Evolutionary conservation across 1,140 invertebrate genomes (phyloP), one percentile per base, ranked within the genome.

Genomic region (Chironomus tepperi): DNA sequence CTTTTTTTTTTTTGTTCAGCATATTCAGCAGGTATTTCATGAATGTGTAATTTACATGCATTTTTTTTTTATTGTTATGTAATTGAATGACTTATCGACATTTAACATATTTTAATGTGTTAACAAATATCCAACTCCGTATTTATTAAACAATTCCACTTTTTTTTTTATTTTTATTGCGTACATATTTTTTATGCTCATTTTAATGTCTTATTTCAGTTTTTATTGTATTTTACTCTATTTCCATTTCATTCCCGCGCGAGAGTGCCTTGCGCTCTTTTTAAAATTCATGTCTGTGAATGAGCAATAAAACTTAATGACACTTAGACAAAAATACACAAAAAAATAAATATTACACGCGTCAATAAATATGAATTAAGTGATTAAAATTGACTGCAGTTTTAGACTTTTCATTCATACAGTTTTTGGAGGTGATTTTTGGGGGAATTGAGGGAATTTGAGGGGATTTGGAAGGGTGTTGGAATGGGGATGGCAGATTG

Each of bases 1-100:
- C 43, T 12, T 57, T 34, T 34, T 34, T 2, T 34, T 34, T 5
- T 5, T 34, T 5, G 5, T 34, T 34, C 24, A 34, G 5, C 47
- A 57, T 5, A n/a, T n/a, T 15, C 47, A 15, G 15, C 47, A 57
- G 47, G 47, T 57, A 57, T 57, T 57, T 57, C 12, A 57, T 57
- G 47, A 57, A 57, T 57, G 9, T 57, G 47, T 57, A 34, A 34
- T 34, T 34, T 34, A 34, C 24, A 15, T 57, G 47, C 8, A 57
- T 57, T 57, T 57, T 57, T 57, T 57, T 57, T 57, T 57, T 57
- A 57, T 57, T 57, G 47, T 57, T 57, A 57, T 57, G 47, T 57
- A 57, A 57, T 57, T 57, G 47, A 57, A 57, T 57, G 12, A 57
- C 47, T 57, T 57, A 57, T 57, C 47, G 47, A 57, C 47, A 57